Base-by-base conservation (phyloP, 2,888 invertebrate genomes). In the Andrena minutula region DNA sequence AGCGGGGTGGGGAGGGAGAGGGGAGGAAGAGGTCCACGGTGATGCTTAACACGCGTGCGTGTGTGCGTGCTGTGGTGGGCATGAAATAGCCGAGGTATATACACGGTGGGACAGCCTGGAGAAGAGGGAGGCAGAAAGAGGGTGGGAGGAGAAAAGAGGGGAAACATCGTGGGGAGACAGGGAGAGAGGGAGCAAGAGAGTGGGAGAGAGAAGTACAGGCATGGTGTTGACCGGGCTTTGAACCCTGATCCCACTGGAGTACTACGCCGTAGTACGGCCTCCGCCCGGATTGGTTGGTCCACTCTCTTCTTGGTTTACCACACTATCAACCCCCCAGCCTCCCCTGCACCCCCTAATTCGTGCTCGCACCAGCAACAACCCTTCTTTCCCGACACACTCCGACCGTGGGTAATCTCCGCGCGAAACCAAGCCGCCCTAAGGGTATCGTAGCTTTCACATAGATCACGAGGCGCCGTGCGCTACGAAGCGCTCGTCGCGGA, bases 171-270 rank as follows among this genome's bases (percentile, higher is more conserved):
- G 63, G 70, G 26, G 70, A 60, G 71, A 47, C 63, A 75, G 30
- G 76, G 68, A 20, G 70, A 35, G 26, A 49, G 20, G 74, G 68
- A 20, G 75, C 70, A 26, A 41, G 23, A 56, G 56, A 53, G 72
- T 28, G 80, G 80, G 80, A 86, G 86, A 88, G 79, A 75, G 86
- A 83, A 76, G 80, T 86, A 83, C 74, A 83, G 87, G 78, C 88
- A 86, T 88, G 90, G 86, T 89, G 90, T 90, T 91, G 91, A 90
- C 91, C 91, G 92, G 92, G 90, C 92, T 92, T 91, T 92, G 92
- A 92, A 91, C 92, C 88, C 90, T 88, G 89, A 85, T 90, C 87
- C 82, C 90, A 87, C 84, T 86, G 86, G 89, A 90, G 90, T 91
- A 91, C 91, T 91, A 91, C 90, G 88, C 71, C 88, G 90, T 89